Evolutionary conservation across 1,140 invertebrate genomes (phyloP), one percentile per base, ranked within the genome.

Genomic region (Doryteuthis pealeii): DNA sequence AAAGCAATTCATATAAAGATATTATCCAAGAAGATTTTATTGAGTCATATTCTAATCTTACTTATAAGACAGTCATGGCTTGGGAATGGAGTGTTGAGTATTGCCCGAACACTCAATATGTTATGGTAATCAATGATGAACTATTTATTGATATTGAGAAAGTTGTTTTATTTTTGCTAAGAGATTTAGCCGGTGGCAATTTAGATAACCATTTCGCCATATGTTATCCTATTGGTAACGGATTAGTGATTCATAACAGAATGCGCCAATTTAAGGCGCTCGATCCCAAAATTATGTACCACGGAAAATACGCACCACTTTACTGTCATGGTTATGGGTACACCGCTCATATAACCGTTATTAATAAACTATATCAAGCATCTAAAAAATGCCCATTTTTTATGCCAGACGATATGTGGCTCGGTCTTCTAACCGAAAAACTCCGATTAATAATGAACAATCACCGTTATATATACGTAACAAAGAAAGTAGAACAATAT

Each of bases 11-110:
- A 28, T 78, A 78, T 54, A 68, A 71, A 31, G 80, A 81, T 68
- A 79, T 81, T 40, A 70, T 81, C n/a, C 80, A 81, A 68, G 77
- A 78, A 72, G 73, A 81, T 74, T 81, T 81, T 31, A 15, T 72
- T 10, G 80, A 81, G 54, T 45, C 68, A 0, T 79, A 81, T 69
- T 22, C 32, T 8, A 80, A 80, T 66, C 68, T 79, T 22, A 77
- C 74, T 18, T 43, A 72, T 4, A 81, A 81, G 71, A 72, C 75
- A 22, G 73, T 80, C 31, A 81, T 80, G 78, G 79, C 74, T 8
- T 76, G 76, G 32, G 76, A 77, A 68, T 81, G 80, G 80, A 70
- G 73, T 6, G 65, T 71, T 3, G 33, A 58, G 3, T 72, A 74
- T 73, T 81, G 80, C 45, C 14, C 58, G 2, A 69, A 70, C 18